Conservation (phyloP, 2,888 invertebrate genomes). For the Microchrysa polita region DNA sequence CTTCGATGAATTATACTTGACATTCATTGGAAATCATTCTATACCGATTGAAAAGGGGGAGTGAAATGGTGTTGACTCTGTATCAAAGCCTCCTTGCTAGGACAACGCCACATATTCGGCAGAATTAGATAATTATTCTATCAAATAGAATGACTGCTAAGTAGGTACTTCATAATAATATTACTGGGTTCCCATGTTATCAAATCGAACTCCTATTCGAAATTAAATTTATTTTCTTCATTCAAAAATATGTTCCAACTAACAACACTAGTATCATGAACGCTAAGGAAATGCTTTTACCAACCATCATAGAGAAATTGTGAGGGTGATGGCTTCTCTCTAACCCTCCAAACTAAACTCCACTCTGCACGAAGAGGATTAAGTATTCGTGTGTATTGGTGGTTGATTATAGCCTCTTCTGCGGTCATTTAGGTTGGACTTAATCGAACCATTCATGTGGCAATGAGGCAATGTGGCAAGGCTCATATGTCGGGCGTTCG, state of each 20-base stretch:
- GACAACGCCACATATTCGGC: too few relatives aligned
- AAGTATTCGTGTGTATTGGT: slow-evolving; percentile 48
- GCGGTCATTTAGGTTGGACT: slow-evolving; percentile 49
- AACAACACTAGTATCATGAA: background rate
- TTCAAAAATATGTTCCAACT: too few relatives aligned
- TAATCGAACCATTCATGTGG: slow-evolving; percentile 50
- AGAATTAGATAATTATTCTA: too few relatives aligned
- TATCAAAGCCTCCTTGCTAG: too few relatives aligned
- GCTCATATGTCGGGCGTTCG: too few relatives aligned
- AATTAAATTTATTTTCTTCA: too few relatives aligned
- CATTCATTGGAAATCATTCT: slow-evolving; percentile 28
- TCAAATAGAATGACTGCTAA: too few relatives aligned
- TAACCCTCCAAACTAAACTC: too few relatives aligned
- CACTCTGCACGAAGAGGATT: slow-evolving; percentile 37
- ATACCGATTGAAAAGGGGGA: too few relatives aligned
- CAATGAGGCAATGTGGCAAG: slow-evolving; percentile 44
- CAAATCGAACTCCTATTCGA: too few relatives aligned
- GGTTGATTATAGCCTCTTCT: slow-evolving; percentile 42
- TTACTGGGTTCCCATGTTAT: too few relatives aligned
- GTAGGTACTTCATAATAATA: too few relatives aligned
- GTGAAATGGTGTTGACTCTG: slow-evolving; percentile 7
- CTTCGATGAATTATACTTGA: slow-evolving; percentile 45
- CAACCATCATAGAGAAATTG: background rate
- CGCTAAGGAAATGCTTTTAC: background rate
- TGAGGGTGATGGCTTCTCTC: background rate